Conservation (phyloP, 2,113 vertebrate genomes). For the Crotophaga sulcirostris region DNA sequence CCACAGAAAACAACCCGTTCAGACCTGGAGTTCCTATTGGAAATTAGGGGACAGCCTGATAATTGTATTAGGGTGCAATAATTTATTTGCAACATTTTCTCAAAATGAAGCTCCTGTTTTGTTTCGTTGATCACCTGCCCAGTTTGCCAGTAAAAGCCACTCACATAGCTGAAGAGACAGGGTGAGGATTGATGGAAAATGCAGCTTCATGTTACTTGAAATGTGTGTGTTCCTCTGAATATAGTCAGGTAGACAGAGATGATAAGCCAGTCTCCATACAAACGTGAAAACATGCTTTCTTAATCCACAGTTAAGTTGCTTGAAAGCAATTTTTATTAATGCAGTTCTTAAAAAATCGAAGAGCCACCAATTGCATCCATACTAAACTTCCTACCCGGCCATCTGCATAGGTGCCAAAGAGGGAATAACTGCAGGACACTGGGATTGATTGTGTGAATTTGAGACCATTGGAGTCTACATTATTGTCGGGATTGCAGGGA, state of each 20-base stretch:
- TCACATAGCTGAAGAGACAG: background rate
- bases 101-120: slow-evolving; percentile 18
- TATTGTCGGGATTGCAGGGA: background rate
- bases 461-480: background rate
- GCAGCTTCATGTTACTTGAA: background rate
- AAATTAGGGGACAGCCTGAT: slow-evolving; percentile 24
- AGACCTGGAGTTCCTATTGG: background rate
- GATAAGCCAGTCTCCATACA: background rate
- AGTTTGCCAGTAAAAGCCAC: background rate
- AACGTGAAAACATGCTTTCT: background rate
- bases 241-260: background rate
- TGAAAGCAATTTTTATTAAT: background rate
- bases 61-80: slow-evolving; percentile 26
- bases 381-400: background rate
- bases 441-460: background rate
- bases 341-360: background rate
- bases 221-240: background rate
- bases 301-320: background rate
- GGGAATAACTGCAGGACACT: background rate
- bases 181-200: background rate
- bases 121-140: background rate
- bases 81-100: slow-evolving; percentile 31
- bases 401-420: background rate
- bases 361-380: background rate
- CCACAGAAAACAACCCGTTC: background rate